phyloP scores from a whole-genome alignment of 2,888 invertebrate species.

The Merodon equestris region DNA sequence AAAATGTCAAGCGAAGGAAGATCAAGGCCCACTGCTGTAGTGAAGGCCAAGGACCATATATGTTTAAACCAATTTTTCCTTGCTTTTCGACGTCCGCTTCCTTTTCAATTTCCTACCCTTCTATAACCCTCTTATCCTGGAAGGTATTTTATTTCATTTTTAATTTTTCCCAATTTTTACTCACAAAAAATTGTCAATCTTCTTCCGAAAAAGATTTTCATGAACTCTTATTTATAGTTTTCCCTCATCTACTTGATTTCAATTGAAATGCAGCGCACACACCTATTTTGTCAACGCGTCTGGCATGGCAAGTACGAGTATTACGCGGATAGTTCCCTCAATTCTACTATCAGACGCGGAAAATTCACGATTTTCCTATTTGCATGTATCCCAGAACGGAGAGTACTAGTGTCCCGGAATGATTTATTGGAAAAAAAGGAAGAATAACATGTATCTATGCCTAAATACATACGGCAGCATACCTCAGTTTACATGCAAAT shows the following conservation, averaged over 20 bases:
- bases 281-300: conserved; percentile 40
- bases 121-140: too few relatives aligned
- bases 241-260: conserved; percentile 41
- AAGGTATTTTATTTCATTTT: too few relatives aligned
- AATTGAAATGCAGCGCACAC: conserved; percentile 55
- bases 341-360: conserved; percentile 32
- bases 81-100: too few relatives aligned
- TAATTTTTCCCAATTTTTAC: too few relatives aligned
- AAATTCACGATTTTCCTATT: conserved; percentile 56
- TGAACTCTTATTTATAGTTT: conserved; percentile 56
- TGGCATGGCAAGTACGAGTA: conserved; percentile 13
- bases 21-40: too few relatives aligned
- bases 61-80: too few relatives aligned
- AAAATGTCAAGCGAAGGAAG: too few relatives aligned
- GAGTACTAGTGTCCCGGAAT: not conserved
- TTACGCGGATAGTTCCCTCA: conserved; percentile 1
- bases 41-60: too few relatives aligned
- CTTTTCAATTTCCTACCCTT: too few relatives aligned
- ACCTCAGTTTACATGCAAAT: conserved; percentile 60
- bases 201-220: too few relatives aligned
- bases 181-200: too few relatives aligned
- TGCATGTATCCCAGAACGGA: conserved; percentile 22
- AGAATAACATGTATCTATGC: conserved; percentile 19
- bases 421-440: conserved; percentile 12
- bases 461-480: conserved; percentile 20